Percentiles rank a stretch among this genome's conserved stretches.
Evolutionary conservation across 2,113 vertebrate species (phyloP).

Genomic region (Leiothrix lutea): DNA sequence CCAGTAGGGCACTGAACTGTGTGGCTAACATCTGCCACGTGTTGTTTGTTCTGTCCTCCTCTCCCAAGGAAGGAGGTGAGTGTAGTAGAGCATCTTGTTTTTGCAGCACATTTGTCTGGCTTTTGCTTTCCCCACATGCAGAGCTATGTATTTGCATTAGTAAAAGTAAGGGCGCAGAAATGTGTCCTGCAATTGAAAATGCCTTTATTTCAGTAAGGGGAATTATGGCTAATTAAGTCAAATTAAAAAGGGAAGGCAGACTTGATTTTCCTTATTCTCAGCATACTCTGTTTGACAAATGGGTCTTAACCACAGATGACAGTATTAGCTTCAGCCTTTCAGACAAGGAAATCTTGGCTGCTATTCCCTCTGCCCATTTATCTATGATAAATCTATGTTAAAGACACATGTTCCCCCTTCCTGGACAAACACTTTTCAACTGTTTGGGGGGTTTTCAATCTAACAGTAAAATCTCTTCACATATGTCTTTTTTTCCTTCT

Average conservation of each 20-base stretch:
- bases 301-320: constrained; percentile 60
- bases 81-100: constrained; percentile 59
- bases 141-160: background rate
- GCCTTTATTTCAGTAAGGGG: constrained; percentile 16
- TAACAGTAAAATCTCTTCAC: background rate
- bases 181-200: constrained; percentile 14
- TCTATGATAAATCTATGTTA: constrained; percentile 49
- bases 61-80: constrained; percentile 62
- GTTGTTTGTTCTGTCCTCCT: constrained; percentile 57
- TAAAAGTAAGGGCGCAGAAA: constrained; percentile 10
- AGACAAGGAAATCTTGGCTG: constrained; percentile 59
- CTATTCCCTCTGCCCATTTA: constrained; percentile 49
- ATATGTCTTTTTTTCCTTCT: background rate
- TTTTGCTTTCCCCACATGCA: background rate
- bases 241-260: constrained; percentile 50
- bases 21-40: constrained; percentile 64
- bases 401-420: constrained; percentile 32
- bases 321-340: constrained; percentile 53
- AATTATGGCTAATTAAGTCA: constrained; percentile 48
- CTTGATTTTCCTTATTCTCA: constrained; percentile 59
- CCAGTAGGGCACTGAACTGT: constrained; percentile 63
- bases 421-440: background rate
- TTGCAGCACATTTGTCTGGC: constrained; percentile 44
- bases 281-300: constrained; percentile 57
- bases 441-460: background rate